Evolutionary conservation across 2,113 vertebrate genomes (phyloP).

Genomic region (Gobius niger): DNA sequence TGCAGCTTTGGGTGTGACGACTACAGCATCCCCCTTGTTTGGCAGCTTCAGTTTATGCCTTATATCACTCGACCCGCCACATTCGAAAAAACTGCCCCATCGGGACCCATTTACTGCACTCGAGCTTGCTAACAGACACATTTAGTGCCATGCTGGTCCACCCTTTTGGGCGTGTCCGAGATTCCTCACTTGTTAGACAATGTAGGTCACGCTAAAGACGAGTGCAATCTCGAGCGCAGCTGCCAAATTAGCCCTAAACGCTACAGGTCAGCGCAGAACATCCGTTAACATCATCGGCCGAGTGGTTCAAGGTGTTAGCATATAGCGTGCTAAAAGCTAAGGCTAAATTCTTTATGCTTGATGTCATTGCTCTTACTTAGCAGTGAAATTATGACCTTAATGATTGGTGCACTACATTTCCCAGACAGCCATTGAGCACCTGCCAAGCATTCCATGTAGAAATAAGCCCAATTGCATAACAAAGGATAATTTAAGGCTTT

Average conservation of each 20-base stretch:
- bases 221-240: constrained; percentile 17
- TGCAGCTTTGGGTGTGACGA: constrained; percentile 1
- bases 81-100: constrained; percentile 7
- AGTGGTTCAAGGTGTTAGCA: constrained; percentile 13
- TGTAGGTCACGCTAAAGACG: constrained; percentile 43
- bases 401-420: constrained; percentile 11
- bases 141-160: constrained; percentile 40
- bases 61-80: constrained; percentile 35
- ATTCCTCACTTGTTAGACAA: constrained; percentile 58
- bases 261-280: background rate
- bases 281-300: background rate
- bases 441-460: background rate
- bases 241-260: constrained; percentile 18
- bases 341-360: background rate
- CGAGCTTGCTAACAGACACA: constrained; percentile 20
- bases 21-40: constrained; percentile 18
- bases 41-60: constrained; percentile 45
- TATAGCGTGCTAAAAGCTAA: background rate
- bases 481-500: too few relatives aligned
- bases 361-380: background rate
- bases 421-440: constrained; percentile 16
- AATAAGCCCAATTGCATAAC: background rate
- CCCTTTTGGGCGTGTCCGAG: constrained; percentile 30
- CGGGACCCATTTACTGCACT: constrained; percentile 10
- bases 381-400: background rate